Conservation (phyloP, 2,797 vertebrate genomes). For the Channallabes apus region DNA sequence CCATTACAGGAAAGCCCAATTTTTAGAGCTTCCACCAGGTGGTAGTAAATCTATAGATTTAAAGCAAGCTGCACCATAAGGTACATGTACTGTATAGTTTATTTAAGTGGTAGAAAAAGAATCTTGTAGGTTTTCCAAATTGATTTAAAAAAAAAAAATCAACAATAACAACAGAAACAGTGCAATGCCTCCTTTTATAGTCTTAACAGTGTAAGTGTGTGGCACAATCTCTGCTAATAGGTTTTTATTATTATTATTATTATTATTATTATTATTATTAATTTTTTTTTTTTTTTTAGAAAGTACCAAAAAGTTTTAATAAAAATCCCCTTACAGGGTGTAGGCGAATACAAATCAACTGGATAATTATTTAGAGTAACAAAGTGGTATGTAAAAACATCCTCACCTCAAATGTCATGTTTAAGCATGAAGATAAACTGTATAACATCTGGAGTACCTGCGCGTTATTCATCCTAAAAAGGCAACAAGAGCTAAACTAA, state of each 20-base stretch:
- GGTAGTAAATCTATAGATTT: constrained; percentile 16
- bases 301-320: neutral
- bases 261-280: too few relatives aligned
- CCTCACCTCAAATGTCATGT: constrained; percentile 8
- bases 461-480: constrained; percentile 7
- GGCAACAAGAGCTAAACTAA: constrained; percentile 6
- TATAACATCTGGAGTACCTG: constrained; percentile 22
- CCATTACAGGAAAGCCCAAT: neutral
- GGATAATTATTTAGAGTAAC: constrained; percentile 15
- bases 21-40: constrained; percentile 29
- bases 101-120: neutral
- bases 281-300: neutral
- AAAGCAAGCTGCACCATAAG: neutral
- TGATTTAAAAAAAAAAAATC: neutral
- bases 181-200: neutral
- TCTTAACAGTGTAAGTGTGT: neutral
- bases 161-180: neutral
- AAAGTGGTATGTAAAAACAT: neutral
- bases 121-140: neutral
- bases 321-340: neutral
- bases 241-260: too few relatives aligned
- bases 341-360: neutral
- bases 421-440: constrained; percentile 22
- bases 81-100: too few relatives aligned
- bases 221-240: neutral